These are phyloP conservation scores for Ylistrum balloti DNA, from an alignment of 1,140 invertebrate species.

Conservation along the genomic window DNA sequence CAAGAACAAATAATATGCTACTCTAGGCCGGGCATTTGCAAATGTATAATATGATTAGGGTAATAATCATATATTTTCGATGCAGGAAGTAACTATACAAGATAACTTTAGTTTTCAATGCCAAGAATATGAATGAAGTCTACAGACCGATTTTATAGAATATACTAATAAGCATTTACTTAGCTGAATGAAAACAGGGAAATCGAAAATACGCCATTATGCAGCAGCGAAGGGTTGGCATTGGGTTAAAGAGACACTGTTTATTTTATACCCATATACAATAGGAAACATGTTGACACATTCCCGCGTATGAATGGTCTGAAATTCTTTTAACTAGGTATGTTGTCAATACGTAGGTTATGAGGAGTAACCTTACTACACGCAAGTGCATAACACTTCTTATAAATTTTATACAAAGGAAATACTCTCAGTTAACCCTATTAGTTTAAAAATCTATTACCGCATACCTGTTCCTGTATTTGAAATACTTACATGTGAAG, in stretches of 20 bases:
- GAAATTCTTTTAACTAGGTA: neutral
- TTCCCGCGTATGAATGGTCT: neutral
- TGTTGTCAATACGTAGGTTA: neutral
- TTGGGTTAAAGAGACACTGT: neutral
- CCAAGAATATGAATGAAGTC: neutral
- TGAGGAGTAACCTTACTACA: neutral
- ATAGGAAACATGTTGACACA: neutral
- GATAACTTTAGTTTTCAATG: no score
- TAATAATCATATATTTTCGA: no score
- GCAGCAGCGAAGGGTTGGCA: neutral
- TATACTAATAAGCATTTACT: neutral
- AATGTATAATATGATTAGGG: no score
- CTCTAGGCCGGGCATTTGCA: no score
- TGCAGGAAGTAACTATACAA: no score
- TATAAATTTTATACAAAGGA: neutral
- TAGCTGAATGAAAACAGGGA: neutral
- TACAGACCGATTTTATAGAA: neutral
- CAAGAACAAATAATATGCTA: no score
- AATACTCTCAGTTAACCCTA: slow-evolving; percentile 23
- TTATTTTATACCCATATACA: neutral
- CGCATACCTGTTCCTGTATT: neutral
- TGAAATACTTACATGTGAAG: slow-evolving; percentile 30
- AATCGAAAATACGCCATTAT: neutral
- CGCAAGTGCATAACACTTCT: neutral
- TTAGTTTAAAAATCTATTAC: neutral